phyloP scores from a whole-genome alignment of 2,888 invertebrate genomes.

The Nephrocerus scutellatus region DNA sequence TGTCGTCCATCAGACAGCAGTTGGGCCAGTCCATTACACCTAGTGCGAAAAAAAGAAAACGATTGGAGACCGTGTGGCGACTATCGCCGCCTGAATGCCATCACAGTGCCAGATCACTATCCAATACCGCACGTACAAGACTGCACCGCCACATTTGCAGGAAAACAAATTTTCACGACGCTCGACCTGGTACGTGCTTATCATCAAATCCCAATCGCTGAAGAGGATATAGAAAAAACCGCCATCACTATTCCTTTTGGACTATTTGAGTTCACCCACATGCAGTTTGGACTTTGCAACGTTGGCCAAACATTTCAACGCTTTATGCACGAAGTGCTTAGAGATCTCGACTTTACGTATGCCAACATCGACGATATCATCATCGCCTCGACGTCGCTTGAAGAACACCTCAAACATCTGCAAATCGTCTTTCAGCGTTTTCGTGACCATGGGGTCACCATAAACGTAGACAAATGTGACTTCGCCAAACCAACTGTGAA shows the following conservation, averaged over 20 bases:
- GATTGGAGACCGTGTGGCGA: constrained; percentile 35
- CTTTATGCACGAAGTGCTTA: no score
- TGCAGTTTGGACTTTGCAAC: no score
- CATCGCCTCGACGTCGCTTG: no score
- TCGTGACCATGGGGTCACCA: no score
- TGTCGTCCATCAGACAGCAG: constrained; percentile 41
- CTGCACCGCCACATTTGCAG: constrained; percentile 10
- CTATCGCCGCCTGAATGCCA: constrained; percentile 29
- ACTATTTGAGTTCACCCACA: constrained; percentile 12
- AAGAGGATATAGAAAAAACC: constrained; percentile 12
- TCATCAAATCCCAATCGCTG: no score
- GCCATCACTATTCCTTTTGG: constrained; percentile 12
- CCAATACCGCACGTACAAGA: constrained; percentile 36
- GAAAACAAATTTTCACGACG: constrained; percentile 12
- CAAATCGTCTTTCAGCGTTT: no score
- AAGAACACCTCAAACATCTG: no score
- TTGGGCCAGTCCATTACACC: constrained; percentile 41
- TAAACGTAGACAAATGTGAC: no score
- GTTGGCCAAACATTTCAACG: no score
- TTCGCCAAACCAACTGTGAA: no score
- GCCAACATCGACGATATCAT: no score
- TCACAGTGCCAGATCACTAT: constrained; percentile 36
- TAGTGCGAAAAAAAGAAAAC: constrained; percentile 27
- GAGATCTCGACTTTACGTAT: no score
- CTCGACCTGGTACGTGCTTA: constrained; percentile 15